Base-by-base conservation (phyloP, 1,140 invertebrate species). In the Bombus cullumanus region DNA sequence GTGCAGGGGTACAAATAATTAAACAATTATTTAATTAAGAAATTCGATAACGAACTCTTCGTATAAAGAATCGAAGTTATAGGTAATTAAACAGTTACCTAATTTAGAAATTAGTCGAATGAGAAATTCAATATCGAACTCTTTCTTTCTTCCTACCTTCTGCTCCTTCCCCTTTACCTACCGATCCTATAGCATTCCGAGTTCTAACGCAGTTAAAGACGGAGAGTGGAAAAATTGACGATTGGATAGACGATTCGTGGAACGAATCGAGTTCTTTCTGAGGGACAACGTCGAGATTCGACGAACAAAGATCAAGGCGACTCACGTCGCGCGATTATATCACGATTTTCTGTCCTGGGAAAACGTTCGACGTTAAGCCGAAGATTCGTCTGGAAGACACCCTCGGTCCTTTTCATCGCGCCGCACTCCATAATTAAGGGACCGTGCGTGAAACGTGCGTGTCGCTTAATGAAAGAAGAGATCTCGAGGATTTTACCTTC, bases 361-460 rank as follows among this genome's bases (percentile, higher is more conserved):
- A 82, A 82, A 82, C 39, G 41, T 15, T 34, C 69, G 53, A 41
- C 22, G 25, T 28, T n/a, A 37, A 59, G 34, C 41, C 25, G 2
- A 12, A 22, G 43, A 47, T 69, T 39, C 57, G 34, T 28, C 22
- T 3, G 53, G 15, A 39, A 34, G 34, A 39, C 34, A 18, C 75
- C 34, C 22, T 39, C 34, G n/a, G 6, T 22, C 25, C 71, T 68
- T 82, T 74, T 72, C 79, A 41, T 41, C 37, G 37, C 62, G n/a
- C 87, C 86, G 71, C 37, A 71, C 53, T 53, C 64, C 76, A 57
- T 88, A 86, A 88, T 88, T 88, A 88, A 81, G n/a, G 86, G 78
- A 47, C 74, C 75, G 83, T 88, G 87, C 86, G 87, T 87, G 86
- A 87, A 88, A 87, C 86, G 86, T 79, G 59, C 85, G 75, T 83